Base-by-base conservation (phyloP, 2,888 invertebrate genomes). In the Chrysolina haemoptera region DNA sequence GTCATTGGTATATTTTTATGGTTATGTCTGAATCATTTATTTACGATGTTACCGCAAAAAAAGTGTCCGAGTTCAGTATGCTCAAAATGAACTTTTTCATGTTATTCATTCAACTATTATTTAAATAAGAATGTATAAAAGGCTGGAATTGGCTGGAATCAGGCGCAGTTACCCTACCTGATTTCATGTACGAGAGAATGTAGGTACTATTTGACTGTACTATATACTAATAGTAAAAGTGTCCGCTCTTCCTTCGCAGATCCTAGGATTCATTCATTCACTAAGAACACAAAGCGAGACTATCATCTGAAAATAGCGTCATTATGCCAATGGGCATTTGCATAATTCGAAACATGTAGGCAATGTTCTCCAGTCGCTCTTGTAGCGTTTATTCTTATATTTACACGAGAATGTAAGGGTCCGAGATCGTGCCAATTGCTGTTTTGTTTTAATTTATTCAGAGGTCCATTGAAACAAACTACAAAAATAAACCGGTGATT, bases 381-480 rank as follows among this genome's bases (percentile, higher is more conserved):
- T 74, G 35, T 79, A 75, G 72, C 73, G 80, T 80, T 80, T 79
- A 81, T 81, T 82, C 80, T 76, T 76, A 80, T 80, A 79, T 75
- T 75, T 75, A 67, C 73, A 79, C 79, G 81, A 82, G 84, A 82
- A 83, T 80, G 81, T 81, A 78, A 76, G 80, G 79, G 82, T 78
- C 78, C 79, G 82, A 82, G 82, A 84, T 84, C 84, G 85, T 84
- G 85, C 85, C 85, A 86, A 85, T 86, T 82, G 83, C 70, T 79
- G 82, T 83, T 83, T 81, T 83, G 80, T 83, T 85, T 84, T 84
- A 84, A 84, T 84, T 84, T 86, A 84, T 86, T 85, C 84, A 83
- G 82, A 83, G 83, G 84, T 85, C 84, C 85, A 86, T 86, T 86
- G 85, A 86, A 86, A 82, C 78, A 78, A 81, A 81, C 80, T 75